These are phyloP conservation scores for Lepus oiostolus DNA, from an alignment of 2,797 vertebrate species.

Conservation along the genomic window DNA sequence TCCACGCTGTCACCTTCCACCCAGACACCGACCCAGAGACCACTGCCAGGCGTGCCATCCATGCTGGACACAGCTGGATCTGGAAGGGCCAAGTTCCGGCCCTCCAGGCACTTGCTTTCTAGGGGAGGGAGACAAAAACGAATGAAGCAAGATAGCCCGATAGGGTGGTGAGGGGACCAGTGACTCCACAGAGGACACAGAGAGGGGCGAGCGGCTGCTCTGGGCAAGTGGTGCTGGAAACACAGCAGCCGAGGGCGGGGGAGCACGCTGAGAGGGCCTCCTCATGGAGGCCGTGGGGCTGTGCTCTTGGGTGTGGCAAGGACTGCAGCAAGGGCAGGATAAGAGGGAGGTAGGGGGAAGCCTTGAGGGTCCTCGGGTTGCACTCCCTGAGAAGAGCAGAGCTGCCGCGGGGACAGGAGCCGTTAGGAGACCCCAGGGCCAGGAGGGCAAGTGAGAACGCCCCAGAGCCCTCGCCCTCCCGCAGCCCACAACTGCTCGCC, in stretches of 20 bases:
- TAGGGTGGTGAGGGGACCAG: background rate
- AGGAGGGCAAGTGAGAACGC: no score
- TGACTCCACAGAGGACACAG: background rate
- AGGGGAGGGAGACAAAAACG: background rate
- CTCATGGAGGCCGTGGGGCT: rapidly evolving
- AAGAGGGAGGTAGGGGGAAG: no score
- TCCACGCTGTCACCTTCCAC: background rate
- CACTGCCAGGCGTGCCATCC: no score
- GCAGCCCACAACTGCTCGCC: background rate
- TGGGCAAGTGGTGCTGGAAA: background rate
- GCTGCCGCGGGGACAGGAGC: background rate
- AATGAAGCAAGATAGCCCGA: background rate
- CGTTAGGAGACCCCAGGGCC: background rate
- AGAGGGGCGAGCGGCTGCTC: background rate
- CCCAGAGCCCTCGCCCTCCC: background rate
- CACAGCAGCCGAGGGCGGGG: background rate
- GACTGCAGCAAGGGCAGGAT: no score
- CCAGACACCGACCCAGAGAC: background rate
- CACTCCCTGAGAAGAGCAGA: background rate
- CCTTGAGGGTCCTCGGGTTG: background rate
- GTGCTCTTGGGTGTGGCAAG: background rate
- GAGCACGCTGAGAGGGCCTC: background rate
- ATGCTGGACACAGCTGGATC: background rate
- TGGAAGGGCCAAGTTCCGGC: background rate
- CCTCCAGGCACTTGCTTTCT: background rate